These are phyloP conservation scores for Glossosoma conforme DNA, from an alignment of 1,140 invertebrate genomes.

Conservation along the genomic window DNA sequence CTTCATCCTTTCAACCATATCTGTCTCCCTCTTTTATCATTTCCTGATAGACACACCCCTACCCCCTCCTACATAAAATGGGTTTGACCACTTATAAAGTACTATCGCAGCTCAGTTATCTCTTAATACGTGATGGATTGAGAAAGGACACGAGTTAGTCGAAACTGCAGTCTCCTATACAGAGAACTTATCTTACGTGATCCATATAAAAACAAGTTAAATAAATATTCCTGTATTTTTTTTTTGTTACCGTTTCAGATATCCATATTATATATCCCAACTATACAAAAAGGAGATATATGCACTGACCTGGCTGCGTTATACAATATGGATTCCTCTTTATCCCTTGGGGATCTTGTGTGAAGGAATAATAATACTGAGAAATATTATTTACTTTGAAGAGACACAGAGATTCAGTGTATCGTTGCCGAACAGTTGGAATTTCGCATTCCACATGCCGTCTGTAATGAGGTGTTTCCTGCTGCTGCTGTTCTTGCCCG, in stretches of 20 bases:
- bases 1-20: too few species aligned
- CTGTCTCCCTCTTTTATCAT: too few species aligned
- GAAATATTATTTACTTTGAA: slow-evolving; percentile 85
- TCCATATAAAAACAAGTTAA: too few species aligned
- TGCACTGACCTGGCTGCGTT: slow-evolving; percentile 86
- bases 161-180: too few species aligned
- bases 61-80: too few species aligned
- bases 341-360: slow-evolving; percentile 86
- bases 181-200: too few species aligned
- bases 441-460: slow-evolving; percentile 84
- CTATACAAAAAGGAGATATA: slow-evolving; percentile 69
- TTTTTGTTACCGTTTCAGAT: slow-evolving; percentile 62
- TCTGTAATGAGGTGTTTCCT: slow-evolving; percentile 74
- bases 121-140: too few species aligned
- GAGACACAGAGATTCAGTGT: slow-evolving; percentile 75
- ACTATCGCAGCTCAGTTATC: too few species aligned
- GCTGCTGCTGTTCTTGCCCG: slow-evolving; percentile 67
- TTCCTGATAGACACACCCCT: too few species aligned
- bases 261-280: slow-evolving; percentile 86
- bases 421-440: slow-evolving; percentile 76
- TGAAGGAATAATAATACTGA: slow-evolving; percentile 76
- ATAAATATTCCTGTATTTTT: slow-evolving; percentile 4
- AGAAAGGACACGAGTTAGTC: too few species aligned
- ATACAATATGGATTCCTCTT: slow-evolving; percentile 88
- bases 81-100: too few species aligned